Conservation (phyloP, 2,113 vertebrate genomes). For the Catharus fuscescens region DNA sequence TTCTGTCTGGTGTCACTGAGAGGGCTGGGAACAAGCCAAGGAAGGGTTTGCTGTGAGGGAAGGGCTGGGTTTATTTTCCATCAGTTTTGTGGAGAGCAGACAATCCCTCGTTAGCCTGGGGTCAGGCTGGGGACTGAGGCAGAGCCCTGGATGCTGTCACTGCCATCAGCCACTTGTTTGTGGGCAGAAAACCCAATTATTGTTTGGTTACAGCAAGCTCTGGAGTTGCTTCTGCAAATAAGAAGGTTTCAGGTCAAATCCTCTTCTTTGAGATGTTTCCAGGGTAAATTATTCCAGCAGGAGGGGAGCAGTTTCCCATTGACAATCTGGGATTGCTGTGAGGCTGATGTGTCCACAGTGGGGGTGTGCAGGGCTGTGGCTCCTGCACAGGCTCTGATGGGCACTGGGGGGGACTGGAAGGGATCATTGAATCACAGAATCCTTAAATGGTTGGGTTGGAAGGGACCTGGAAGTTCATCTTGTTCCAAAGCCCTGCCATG, state of each 20-base stretch:
- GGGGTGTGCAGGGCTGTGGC: not conserved
- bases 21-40: not conserved
- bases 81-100: not conserved
- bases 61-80: not conserved
- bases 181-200: not conserved
- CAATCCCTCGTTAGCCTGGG: not conserved
- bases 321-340: not conserved
- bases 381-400: fast-evolving
- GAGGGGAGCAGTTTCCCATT: not conserved
- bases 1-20: not conserved
- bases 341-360: not conserved
- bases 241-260: constrained; percentile 31
- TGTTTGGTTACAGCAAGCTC: not conserved
- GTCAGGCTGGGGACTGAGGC: not conserved
- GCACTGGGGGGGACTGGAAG: fast-evolving
- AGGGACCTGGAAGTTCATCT: not conserved
- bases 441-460: not conserved
- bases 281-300: not conserved
- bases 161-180: not conserved
- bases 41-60: not conserved
- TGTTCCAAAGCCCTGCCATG: not conserved
- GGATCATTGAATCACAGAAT: not conserved
- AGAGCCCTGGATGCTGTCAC: not conserved
- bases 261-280: constrained; percentile 5
- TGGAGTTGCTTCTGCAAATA: not conserved